Base-by-base conservation (phyloP, 1,140 invertebrate species). In the Vanessa atalanta region DNA sequence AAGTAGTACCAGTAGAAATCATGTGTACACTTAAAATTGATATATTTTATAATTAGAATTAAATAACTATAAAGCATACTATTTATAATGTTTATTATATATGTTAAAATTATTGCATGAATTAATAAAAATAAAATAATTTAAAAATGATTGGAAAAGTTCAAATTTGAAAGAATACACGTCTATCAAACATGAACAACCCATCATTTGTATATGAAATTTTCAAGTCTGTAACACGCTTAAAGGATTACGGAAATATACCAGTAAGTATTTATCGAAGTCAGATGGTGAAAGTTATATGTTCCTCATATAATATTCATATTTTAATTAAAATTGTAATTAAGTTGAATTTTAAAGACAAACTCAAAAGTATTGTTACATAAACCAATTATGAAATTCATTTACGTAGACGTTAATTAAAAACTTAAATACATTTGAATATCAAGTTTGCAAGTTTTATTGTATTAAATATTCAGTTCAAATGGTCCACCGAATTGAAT, bases 151-250 rank as follows among this genome's bases (percentile, higher is more conserved):
- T 3, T 50, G 50, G 47, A 67, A 23, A 6, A 7, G 14, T 67
- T 23, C 26, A 16, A 57, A 57, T 68, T 68, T 68, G 51, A 57
- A 31, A 68, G 13, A 68, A 23, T 37, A 16, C 3, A n/a, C 3
- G 23, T 16, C 31, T 68, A 12, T 57, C 12, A 57, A 68, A 47
- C 20, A 12, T 47, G 20, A n/a, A 55, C 48, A 55, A 43, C 26
- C 47, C 50, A 73, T 51, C 47, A 51, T 70, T 51, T 43, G 23
- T 31, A 64, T 23, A 70, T 70, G 64, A 55, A 64, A 47, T 82
- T 92, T 90, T 90, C 88, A 90, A 92, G 88, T 90, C 88, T 90
- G 85, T 83, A 79, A 84, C 88, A 61, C 87, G 81, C 76, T 83
- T 90, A 85, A 87, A 85, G 85, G 88, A 88, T 73, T 89, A 85